Percentiles rank a stretch among this genome's conserved stretches.
Conservation (phyloP, 2,888 invertebrate species). For the Dascillus cervinus region DNA sequence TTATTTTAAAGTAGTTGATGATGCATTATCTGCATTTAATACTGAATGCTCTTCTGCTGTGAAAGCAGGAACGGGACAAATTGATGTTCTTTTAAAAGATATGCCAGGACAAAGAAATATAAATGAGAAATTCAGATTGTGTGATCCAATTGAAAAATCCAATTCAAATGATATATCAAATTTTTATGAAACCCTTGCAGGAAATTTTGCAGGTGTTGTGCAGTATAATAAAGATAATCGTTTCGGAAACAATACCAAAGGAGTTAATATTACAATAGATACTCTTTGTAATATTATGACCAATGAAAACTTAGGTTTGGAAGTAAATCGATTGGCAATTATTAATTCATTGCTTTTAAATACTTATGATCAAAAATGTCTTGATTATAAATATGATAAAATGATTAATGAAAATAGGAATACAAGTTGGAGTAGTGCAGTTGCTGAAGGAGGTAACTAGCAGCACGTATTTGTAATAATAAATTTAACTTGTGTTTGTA, state of each 20-base stretch:
- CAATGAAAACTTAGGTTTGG: slow-evolving; percentile 50
- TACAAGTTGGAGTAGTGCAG: slow-evolving; percentile 54
- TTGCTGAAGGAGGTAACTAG: slow-evolving; percentile 55
- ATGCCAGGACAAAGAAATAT: slow-evolving; percentile 54
- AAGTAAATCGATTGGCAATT: slow-evolving; percentile 62
- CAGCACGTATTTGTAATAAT: neutral
- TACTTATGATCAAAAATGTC: slow-evolving; percentile 61
- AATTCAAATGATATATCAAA: slow-evolving; percentile 63
- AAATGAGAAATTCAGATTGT: slow-evolving; percentile 70
- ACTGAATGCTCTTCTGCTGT: slow-evolving; percentile 63
- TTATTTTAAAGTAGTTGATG: slow-evolving; percentile 75
- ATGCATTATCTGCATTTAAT: slow-evolving; percentile 61
- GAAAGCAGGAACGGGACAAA: slow-evolving; percentile 54
- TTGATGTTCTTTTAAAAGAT: slow-evolving; percentile 56
- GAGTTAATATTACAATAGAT: slow-evolving; percentile 70
- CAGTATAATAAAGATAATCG: slow-evolving; percentile 94
- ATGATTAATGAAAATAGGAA: slow-evolving; percentile 64
- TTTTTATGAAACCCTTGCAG: slow-evolving; percentile 74
- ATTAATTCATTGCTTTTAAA: slow-evolving; percentile 65
- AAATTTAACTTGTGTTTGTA: slow-evolving; percentile 26
- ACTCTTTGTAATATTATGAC: slow-evolving; percentile 70
- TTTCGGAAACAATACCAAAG: slow-evolving; percentile 50
- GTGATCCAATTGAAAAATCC: slow-evolving; percentile 61
- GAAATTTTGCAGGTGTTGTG: slow-evolving; percentile 83
- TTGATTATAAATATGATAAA: slow-evolving; percentile 75